phyloP scores from a whole-genome alignment of 1,140 invertebrate species.

The Probaryconus sp. region DNA sequence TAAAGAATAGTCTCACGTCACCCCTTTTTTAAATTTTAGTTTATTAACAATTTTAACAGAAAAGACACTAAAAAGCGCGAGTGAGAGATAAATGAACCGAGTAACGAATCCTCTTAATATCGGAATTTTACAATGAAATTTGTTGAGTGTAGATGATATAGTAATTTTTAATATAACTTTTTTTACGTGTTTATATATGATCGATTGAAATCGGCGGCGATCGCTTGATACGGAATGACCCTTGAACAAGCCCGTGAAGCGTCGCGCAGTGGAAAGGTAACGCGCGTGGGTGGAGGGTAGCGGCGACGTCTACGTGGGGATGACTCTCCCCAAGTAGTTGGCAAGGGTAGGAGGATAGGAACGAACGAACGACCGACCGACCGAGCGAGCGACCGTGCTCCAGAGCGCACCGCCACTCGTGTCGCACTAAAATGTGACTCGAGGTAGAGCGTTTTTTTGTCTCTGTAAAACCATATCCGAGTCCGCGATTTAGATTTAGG shows the following conservation, averaged over 20 bases:
- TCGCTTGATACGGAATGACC: slow-evolving; percentile 39
- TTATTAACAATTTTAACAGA: too few species aligned
- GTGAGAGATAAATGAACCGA: too few species aligned
- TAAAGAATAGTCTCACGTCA: too few species aligned
- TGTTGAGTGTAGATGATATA: too few species aligned
- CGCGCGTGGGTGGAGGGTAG: slow-evolving; percentile 20
- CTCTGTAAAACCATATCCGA: too few species aligned
- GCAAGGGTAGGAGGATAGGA: slow-evolving; percentile 63
- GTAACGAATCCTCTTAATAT: too few species aligned
- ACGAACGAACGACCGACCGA: slow-evolving; percentile 59
- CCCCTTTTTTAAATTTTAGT: too few species aligned
- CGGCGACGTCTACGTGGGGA: slow-evolving; percentile 28
- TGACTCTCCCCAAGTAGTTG: slow-evolving; percentile 30
- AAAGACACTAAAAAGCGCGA: too few species aligned
- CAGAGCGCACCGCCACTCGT: slow-evolving; percentile 62
- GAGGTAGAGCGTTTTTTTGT: slow-evolving; percentile 62
- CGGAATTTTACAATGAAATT: too few species aligned
- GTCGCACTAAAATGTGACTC: slow-evolving; percentile 69
- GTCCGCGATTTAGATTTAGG: too few species aligned
- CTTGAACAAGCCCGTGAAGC: slow-evolving; percentile 18
- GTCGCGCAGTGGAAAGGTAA: slow-evolving; percentile 17
- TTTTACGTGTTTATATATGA: slow-evolving; percentile 8
- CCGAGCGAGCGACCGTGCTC: slow-evolving; percentile 58
- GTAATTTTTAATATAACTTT: too few species aligned
- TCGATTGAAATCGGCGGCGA: slow-evolving; percentile 38